Evolutionary conservation across 2,888 invertebrate genomes (phyloP).

Genomic region (Lacanobia oleracea): DNA sequence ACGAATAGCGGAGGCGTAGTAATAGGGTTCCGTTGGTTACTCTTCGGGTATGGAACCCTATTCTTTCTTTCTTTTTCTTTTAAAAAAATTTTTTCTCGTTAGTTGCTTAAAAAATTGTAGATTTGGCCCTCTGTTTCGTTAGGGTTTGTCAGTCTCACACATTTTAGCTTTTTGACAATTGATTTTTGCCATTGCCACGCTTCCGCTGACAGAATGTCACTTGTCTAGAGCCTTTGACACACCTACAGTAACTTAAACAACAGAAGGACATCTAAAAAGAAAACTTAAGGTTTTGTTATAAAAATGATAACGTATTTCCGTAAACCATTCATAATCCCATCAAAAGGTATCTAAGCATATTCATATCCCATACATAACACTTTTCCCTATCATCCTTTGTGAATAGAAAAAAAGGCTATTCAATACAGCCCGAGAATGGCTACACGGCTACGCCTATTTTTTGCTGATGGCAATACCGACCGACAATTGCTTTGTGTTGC

Average conservation of each 20-base stretch:
- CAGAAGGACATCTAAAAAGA: neutral
- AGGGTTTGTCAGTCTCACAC: too few relatives aligned
- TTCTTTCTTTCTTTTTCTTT: too few relatives aligned
- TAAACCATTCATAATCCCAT: conserved; percentile 19
- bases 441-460: conserved; percentile 77
- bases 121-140: too few relatives aligned
- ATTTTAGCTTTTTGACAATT: too few relatives aligned
- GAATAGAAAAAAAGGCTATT: conserved; percentile 72
- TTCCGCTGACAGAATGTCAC: too few relatives aligned
- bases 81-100: too few relatives aligned
- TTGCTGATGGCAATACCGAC: conserved; percentile 80
- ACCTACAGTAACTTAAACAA: neutral
- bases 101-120: too few relatives aligned
- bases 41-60: too few relatives aligned
- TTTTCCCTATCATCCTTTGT: conserved; percentile 64
- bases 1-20: too few relatives aligned
- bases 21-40: too few relatives aligned
- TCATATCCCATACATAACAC: conserved; percentile 52
- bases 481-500: conserved; percentile 85
- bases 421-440: conserved; percentile 70
- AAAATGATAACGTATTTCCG: neutral
- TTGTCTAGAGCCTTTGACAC: too few relatives aligned
- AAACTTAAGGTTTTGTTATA: neutral
- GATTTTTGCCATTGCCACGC: too few relatives aligned
- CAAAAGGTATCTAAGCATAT: conserved; percentile 25